A percentile compares a stretch with the other conserved stretches of the same genome.
Evolutionary conservation across 2,888 invertebrate species (phyloP).

Genomic region (Luperina testacea): DNA sequence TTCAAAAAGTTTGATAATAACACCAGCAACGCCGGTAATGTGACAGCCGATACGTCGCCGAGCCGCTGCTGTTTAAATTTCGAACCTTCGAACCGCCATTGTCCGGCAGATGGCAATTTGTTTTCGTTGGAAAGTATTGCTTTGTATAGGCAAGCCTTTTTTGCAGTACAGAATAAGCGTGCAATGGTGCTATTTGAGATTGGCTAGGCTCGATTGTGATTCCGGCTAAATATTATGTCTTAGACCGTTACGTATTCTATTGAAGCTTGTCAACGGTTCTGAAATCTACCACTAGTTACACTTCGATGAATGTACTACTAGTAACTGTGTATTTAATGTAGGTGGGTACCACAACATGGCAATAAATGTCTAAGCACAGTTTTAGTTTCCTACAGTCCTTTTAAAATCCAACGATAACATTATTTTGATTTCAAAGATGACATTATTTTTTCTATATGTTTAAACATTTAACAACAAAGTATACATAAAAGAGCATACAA

Average conservation of each 20-base stretch:
- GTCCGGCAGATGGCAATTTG: slow-evolving; percentile 63
- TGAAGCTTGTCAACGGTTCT: too few species aligned
- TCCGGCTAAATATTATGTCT: not conserved
- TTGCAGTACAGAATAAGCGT: not conserved
- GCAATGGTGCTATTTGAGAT: not conserved
- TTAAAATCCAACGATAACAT: too few species aligned
- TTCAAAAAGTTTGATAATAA: slow-evolving; percentile 90
- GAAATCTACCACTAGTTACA: too few species aligned
- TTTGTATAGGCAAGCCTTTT: slow-evolving; percentile 17
- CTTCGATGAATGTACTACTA: too few species aligned
- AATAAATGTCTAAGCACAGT: too few species aligned
- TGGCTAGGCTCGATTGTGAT: not conserved
- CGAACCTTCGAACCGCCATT: slow-evolving; percentile 74
- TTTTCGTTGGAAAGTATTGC: slow-evolving; percentile 51
- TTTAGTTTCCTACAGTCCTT: too few species aligned
- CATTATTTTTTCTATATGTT: not conserved
- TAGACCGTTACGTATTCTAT: not conserved
- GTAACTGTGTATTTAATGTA: too few species aligned
- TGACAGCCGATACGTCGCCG: slow-evolving; percentile 90
- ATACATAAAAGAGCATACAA: not conserved
- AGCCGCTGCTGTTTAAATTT: slow-evolving; percentile 82
- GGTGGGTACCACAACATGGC: too few species aligned
- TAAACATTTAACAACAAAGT: not conserved
- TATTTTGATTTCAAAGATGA: too few species aligned
- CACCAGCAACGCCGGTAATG: slow-evolving; percentile 84